Evolutionary conservation across 1,140 invertebrate genomes (phyloP).

Genomic region (Drosophila elegans): DNA sequence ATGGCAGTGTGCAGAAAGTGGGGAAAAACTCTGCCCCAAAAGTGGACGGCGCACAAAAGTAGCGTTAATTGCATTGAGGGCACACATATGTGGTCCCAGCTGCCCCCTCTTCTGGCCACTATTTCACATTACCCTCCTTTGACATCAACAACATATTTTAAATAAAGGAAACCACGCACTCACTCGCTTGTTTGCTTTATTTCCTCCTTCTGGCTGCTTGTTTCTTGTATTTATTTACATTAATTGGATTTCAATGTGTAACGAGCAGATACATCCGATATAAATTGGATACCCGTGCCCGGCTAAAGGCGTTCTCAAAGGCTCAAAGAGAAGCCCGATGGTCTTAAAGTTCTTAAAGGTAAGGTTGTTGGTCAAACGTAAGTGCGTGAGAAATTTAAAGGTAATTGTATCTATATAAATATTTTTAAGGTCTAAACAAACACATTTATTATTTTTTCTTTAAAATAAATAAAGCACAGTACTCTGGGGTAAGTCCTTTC

Average conservation of each 20-base stretch:
- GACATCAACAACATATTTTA: constrained; percentile 48
- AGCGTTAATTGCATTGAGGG: constrained; percentile 76
- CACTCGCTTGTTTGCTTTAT: constrained; percentile 45
- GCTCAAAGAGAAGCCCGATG: constrained; percentile 20
- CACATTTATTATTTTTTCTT: no score
- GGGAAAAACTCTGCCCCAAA: constrained; percentile 23
- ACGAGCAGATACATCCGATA: constrained; percentile 38
- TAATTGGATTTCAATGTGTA: constrained; percentile 75
- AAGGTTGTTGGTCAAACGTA: background rate
- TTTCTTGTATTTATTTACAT: constrained; percentile 77
- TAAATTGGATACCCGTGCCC: constrained; percentile 31
- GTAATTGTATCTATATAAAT: no score
- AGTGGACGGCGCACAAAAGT: constrained; percentile 70
- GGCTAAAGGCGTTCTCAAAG: constrained; percentile 6
- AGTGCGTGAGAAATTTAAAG: no score
- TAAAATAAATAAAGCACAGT: no score
- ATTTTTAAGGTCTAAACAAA: no score
- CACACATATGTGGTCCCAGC: constrained; percentile 47
- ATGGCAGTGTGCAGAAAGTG: background rate
- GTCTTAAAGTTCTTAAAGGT: constrained; percentile 18
- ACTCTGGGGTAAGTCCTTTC: no score
- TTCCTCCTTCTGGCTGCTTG: constrained; percentile 20
- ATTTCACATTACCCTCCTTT: background rate
- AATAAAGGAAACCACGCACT: constrained; percentile 71
- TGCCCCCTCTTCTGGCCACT: background rate